Evolutionary conservation across 1,140 invertebrate genomes (phyloP), one percentile per base, ranked within the genome.

Genomic region (Plutomurus gul): DNA sequence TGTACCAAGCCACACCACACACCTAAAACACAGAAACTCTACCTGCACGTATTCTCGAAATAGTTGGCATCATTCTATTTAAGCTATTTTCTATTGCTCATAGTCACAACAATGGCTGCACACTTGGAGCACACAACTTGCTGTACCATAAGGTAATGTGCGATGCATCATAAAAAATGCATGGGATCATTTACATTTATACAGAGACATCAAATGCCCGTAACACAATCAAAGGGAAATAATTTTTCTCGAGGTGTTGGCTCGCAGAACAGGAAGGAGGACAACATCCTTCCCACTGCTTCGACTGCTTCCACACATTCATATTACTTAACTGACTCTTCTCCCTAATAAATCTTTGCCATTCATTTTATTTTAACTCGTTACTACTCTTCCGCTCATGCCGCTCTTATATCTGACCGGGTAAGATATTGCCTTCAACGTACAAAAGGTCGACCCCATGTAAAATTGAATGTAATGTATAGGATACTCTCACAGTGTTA

Each of bases 221-320:
- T 65, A 65, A 65, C 56, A 65, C 56, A 65, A 65, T 65, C 56
- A 65, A 65, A 65, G 13, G 27, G 3, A 65, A 65, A 65, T 65
- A 65, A 65, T 65, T 65, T 36, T 30, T 33, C 22, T 16, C 7
- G 27, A 65, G 27, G 56, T 65, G 56, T 65, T 65, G 27, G n/a
- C n/a, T n/a, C n/a, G n/a, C n/a, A n/a, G n/a, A n/a, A n/a, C n/a
- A n/a, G n/a, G n/a, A n/a, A n/a, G n/a, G n/a, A n/a, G n/a, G n/a
- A n/a, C n/a, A n/a, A n/a, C n/a, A n/a, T n/a, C 56, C 16, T 43
- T 43, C 10, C 39, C 39, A 43, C 39, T 13, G 39, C n/a, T 13
- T n/a, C 7, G 10, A 43, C 46, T 16, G 16, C 22, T 13, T 22
- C 22, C 25, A 56, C 7, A 10, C 51, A 56, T 30, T 25, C 51